Conservation (phyloP, 2,797 vertebrate genomes). For the Bradypodion pumilum region DNA sequence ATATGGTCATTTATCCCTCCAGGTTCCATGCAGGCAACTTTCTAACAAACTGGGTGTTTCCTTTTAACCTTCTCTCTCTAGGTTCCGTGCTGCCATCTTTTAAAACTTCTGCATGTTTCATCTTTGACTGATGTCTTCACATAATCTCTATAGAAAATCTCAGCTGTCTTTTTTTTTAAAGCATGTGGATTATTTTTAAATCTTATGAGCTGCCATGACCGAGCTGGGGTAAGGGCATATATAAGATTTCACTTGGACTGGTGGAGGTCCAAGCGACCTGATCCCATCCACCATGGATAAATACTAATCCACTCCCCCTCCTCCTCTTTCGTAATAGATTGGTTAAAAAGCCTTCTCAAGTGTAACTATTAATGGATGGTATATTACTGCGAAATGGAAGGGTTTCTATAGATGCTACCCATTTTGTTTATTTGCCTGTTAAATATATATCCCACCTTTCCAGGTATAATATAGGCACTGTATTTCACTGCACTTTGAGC, state of each 20-base stretch:
- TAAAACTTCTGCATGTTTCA: background rate
- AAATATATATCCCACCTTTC: background rate
- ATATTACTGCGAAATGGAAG: background rate
- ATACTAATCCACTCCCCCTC: background rate
- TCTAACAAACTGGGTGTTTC: slow-evolving; percentile 27
- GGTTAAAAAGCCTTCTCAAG: background rate
- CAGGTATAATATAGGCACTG: background rate
- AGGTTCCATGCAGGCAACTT: slow-evolving; percentile 48
- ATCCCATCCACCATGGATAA: background rate
- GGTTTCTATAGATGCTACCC: background rate
- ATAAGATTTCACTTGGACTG: background rate
- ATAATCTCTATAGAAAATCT: slow-evolving; percentile 37
- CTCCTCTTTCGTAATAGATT: background rate
- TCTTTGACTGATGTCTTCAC: slow-evolving; percentile 23
- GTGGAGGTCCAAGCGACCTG: background rate
- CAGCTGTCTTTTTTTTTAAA: background rate
- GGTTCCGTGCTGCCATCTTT: background rate
- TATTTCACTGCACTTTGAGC: background rate
- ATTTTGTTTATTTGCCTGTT: background rate
- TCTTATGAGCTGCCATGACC: background rate
- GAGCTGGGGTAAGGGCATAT: background rate
- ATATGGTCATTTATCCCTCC: slow-evolving; percentile 65
- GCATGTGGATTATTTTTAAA: slow-evolving; percentile 6
- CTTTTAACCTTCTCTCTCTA: slow-evolving; percentile 1
- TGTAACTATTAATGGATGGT: background rate